Conservation (phyloP, 2,888 invertebrate species). For the Nyleta sp. region DNA sequence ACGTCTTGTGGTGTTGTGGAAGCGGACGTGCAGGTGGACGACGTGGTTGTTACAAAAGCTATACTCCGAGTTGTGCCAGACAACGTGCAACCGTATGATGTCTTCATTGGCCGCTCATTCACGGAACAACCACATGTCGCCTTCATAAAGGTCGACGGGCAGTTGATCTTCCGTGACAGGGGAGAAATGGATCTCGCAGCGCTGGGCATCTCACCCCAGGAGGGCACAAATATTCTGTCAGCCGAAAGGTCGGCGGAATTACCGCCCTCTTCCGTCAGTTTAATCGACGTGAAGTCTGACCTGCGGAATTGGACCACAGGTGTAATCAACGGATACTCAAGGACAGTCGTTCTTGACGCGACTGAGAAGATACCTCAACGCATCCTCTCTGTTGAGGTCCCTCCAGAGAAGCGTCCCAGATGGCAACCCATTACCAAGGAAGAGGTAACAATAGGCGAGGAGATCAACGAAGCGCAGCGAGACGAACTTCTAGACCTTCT, state of each 20-base stretch:
- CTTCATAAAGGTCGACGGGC: slow-evolving; percentile 22
- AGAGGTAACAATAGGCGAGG: background rate
- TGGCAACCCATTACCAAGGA: slow-evolving; percentile 3
- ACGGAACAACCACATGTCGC: slow-evolving; percentile 15
- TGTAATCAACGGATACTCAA: slow-evolving; percentile 1
- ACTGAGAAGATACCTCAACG: background rate
- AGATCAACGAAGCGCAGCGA: background rate
- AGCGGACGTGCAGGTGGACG: slow-evolving; percentile 8
- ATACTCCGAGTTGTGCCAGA: slow-evolving; percentile 7
- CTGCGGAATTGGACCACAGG: background rate
- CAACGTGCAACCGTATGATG: slow-evolving; percentile 17
- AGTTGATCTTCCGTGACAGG: slow-evolving; percentile 10
- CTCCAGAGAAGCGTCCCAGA: slow-evolving; percentile 6
- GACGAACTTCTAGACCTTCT: slow-evolving; percentile 4
- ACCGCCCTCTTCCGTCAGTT: slow-evolving; percentile 2
- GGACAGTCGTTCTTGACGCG: background rate
- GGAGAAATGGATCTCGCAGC: slow-evolving; percentile 11
- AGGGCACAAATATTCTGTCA: background rate
- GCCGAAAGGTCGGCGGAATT: background rate
- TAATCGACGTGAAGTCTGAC: background rate
- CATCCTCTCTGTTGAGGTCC: background rate
- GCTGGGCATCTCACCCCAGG: slow-evolving; percentile 2
- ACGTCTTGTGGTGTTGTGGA: background rate
- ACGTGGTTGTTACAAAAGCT: background rate
- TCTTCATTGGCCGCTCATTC: slow-evolving; percentile 13